Percentiles rank a stretch among this genome's conserved stretches.
Conservation (phyloP, 2,113 vertebrate genomes). For the Willisornis vidua region DNA sequence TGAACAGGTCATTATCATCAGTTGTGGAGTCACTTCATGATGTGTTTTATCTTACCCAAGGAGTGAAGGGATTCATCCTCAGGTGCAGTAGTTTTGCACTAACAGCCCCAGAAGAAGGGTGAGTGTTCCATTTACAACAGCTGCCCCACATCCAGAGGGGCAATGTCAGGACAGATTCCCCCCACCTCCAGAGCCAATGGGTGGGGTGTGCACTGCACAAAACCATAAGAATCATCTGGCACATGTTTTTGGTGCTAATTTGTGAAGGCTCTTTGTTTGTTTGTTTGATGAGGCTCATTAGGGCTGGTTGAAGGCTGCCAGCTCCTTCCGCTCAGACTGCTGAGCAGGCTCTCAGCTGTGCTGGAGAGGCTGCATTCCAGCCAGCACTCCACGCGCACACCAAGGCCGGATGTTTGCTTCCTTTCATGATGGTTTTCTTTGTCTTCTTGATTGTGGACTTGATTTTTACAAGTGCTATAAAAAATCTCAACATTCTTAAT, state of each 20-base stretch:
- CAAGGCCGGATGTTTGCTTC: neutral
- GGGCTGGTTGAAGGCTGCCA: conserved; percentile 41
- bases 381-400: neutral
- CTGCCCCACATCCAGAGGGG: neutral
- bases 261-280: neutral
- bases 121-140: too few species aligned
- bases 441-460: conserved; percentile 61
- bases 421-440: conserved; percentile 30
- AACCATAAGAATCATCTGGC: neutral
- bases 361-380: neutral
- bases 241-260: neutral
- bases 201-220: neutral
- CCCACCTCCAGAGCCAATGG: neutral
- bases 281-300: conserved; percentile 58
- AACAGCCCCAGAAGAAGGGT: neutral
- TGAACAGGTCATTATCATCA: neutral
- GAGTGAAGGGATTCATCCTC: neutral
- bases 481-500: neutral
- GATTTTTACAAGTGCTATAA: conserved; percentile 45
- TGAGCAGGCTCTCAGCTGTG: conserved; percentile 50
- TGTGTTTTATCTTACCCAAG: neutral
- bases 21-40: neutral
- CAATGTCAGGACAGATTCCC: neutral
- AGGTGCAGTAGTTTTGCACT: neutral
- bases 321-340: conserved; percentile 39